Conservation (phyloP, 2,888 invertebrate genomes). For the Chironomus tentans region DNA sequence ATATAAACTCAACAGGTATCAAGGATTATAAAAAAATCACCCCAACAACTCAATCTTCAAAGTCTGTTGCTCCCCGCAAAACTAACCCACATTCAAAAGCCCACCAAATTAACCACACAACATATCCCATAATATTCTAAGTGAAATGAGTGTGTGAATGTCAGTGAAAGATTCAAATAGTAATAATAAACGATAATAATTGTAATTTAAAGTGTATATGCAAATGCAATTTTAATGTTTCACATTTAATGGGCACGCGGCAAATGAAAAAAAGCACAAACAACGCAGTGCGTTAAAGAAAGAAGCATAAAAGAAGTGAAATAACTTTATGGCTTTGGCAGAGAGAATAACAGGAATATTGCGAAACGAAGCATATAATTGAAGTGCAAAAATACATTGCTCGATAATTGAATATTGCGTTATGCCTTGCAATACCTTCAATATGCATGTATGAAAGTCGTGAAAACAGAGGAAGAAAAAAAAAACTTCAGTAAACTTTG, state of each 20-base stretch:
- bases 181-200: slow-evolving; percentile 18
- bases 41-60: no score
- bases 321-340: slow-evolving; percentile 10
- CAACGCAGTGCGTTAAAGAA: slow-evolving; percentile 9
- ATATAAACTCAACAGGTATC: no score
- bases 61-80: no score
- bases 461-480: no score
- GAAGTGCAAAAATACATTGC: slow-evolving; percentile 4
- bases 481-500: neutral
- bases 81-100: no score
- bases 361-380: slow-evolving; percentile 9
- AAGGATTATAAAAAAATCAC: no score
- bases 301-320: neutral
- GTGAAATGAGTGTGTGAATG: no score
- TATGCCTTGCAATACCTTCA: neutral
- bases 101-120: no score
- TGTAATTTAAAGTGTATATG: slow-evolving; percentile 16
- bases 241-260: slow-evolving; percentile 21
- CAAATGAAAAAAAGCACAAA: neutral
- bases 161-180: neutral
- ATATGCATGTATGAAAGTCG: neutral
- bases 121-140: no score
- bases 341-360: slow-evolving; percentile 2
- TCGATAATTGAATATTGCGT: slow-evolving; percentile 17
- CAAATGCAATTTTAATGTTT: slow-evolving; percentile 23